Evolutionary conservation across 2,888 invertebrate species (phyloP).

Genomic region (Eilema caniola): DNA sequence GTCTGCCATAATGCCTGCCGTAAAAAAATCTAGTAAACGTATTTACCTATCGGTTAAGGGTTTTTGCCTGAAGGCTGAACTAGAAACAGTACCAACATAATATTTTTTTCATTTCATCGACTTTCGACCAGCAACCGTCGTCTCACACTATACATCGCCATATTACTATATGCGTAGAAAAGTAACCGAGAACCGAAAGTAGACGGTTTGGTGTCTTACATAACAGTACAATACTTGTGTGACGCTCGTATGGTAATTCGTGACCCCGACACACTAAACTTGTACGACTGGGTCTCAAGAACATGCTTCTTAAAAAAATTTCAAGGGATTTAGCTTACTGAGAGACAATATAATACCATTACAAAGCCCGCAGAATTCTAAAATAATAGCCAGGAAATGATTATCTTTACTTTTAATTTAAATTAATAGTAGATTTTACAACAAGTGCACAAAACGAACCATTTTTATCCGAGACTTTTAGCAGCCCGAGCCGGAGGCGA

Average conservation of each 20-base stretch:
- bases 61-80: not conserved
- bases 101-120: not conserved
- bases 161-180: no score
- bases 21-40: not conserved
- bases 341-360: not conserved
- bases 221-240: no score
- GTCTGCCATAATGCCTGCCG: not conserved
- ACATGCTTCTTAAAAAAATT: conserved; percentile 27
- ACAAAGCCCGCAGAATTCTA: not conserved
- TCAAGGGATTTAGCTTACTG: conserved; percentile 5
- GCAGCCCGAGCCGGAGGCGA: no score
- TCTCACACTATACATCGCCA: no score
- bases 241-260: conserved; percentile 9
- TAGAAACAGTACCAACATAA: not conserved
- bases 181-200: no score
- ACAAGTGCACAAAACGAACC: no score
- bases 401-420: no score
- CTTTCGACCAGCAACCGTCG: not conserved
- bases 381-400: not conserved
- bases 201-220: not conserved
- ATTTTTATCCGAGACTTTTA: no score
- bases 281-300: conserved; percentile 24
- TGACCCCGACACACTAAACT: not conserved
- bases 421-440: no score
- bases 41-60: not conserved